Conservation (phyloP, 2,888 invertebrate genomes). For the Acrobasis repandana region DNA sequence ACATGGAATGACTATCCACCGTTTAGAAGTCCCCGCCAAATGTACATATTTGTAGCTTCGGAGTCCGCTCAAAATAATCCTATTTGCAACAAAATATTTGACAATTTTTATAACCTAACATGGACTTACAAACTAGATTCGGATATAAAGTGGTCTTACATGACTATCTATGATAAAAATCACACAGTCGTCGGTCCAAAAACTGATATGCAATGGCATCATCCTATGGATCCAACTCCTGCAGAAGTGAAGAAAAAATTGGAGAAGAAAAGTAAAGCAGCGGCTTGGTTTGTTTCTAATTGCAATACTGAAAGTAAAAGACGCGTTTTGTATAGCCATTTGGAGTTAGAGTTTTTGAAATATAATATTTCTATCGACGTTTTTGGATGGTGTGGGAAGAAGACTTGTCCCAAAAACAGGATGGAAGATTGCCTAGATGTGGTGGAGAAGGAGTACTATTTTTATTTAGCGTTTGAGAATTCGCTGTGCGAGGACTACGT, state of each 20-base stretch:
- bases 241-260: constrained; percentile 44
- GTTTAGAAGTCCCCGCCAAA: constrained; percentile 62
- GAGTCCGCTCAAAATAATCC: constrained; percentile 56
- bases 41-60: constrained; percentile 71
- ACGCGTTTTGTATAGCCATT: constrained; percentile 36
- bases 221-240: constrained; percentile 46
- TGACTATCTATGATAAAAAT: constrained; percentile 50
- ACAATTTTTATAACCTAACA: constrained; percentile 61
- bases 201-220: constrained; percentile 54
- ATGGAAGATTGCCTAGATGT: constrained; percentile 55
- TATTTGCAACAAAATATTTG: constrained; percentile 48
- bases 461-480: constrained; percentile 70
- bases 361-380: constrained; percentile 54
- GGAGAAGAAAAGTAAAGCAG: constrained; percentile 54
- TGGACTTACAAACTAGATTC: constrained; percentile 69
- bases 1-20: constrained; percentile 52
- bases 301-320: constrained; percentile 49
- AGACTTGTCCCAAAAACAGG: constrained; percentile 51
- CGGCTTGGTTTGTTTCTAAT: constrained; percentile 67
- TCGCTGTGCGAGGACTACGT: constrained; percentile 64
- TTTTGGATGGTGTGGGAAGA: constrained; percentile 61
- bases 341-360: constrained; percentile 45
- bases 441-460: constrained; percentile 59
- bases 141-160: constrained; percentile 52
- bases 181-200: constrained; percentile 61